Conservation (phyloP, 2,113 vertebrate species). For the Illadopsis cleaveri region DNA sequence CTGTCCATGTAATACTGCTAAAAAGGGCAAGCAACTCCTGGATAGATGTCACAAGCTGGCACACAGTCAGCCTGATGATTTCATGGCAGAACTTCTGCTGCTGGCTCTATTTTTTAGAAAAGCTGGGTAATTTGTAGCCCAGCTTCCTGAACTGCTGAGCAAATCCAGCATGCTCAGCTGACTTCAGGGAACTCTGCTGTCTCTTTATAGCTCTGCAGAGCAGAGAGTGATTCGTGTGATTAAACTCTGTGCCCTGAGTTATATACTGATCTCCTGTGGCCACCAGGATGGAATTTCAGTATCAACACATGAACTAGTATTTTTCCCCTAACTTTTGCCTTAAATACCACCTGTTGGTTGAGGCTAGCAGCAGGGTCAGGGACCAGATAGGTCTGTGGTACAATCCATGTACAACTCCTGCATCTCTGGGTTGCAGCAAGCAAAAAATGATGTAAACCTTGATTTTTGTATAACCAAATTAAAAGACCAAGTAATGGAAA, state of each 20-base stretch:
- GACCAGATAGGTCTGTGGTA: background rate
- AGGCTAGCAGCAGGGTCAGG: background rate
- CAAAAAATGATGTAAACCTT: background rate
- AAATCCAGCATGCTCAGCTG: background rate
- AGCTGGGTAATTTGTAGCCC: background rate
- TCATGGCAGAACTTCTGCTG: background rate
- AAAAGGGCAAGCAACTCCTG: background rate
- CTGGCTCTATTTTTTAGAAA: background rate
- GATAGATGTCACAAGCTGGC: background rate
- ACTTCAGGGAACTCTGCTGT: background rate
- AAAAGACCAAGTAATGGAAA: background rate
- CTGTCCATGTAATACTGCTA: background rate
- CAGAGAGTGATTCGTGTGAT: background rate
- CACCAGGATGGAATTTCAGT: constrained; percentile 21
- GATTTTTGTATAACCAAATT: background rate
- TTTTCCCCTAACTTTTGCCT: background rate
- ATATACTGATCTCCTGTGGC: background rate
- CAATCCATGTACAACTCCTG: background rate
- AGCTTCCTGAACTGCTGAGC: background rate
- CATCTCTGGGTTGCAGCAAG: background rate
- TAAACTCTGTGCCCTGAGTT: background rate
- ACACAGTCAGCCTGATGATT: background rate
- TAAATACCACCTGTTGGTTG: background rate
- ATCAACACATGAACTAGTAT: background rate
- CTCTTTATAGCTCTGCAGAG: constrained; percentile 11